Evolutionary conservation across 2,113 vertebrate species (phyloP).

Genomic region (Halcyon malimbica): DNA sequence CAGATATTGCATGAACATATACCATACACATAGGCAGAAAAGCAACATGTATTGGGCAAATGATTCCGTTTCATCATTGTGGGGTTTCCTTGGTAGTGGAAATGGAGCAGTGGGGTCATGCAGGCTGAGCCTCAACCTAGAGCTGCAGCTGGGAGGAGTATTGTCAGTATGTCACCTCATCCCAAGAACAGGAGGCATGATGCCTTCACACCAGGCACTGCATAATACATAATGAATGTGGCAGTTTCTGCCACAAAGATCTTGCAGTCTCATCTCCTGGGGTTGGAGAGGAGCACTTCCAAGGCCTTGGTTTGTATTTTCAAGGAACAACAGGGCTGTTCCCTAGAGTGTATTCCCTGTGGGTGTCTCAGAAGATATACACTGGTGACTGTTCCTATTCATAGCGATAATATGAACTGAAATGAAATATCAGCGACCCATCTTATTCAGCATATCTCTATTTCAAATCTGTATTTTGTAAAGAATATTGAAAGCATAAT

Average conservation of each 20-base stretch:
- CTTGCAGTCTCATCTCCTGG: not conserved
- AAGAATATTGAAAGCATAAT: constrained; percentile 68
- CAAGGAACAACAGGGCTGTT: not conserved
- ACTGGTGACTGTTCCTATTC: constrained; percentile 57
- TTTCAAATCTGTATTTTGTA: constrained; percentile 71
- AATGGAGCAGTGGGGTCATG: not conserved
- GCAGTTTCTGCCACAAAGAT: not conserved
- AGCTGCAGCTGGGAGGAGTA: not conserved
- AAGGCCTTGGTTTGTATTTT: not conserved
- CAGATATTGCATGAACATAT: fast-evolving
- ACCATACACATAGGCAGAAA: not conserved
- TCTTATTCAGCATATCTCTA: constrained; percentile 57
- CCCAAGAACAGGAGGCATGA: not conserved
- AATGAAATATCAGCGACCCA: constrained; percentile 59
- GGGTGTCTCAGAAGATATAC: not conserved
- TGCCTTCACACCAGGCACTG: not conserved
- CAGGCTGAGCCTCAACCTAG: not conserved
- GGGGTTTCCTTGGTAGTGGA: not conserved
- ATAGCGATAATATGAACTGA: constrained; percentile 57
- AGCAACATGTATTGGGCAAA: not conserved
- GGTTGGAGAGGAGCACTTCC: not conserved
- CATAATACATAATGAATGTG: not conserved
- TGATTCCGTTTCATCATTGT: not conserved
- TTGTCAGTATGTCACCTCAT: not conserved
- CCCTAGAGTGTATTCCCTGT: not conserved